Percentiles rank a stretch among this genome's conserved stretches.
These are phyloP conservation scores for Pogonocherus hispidulus DNA, from an alignment of 2,888 invertebrate species.

Conservation along the genomic window DNA sequence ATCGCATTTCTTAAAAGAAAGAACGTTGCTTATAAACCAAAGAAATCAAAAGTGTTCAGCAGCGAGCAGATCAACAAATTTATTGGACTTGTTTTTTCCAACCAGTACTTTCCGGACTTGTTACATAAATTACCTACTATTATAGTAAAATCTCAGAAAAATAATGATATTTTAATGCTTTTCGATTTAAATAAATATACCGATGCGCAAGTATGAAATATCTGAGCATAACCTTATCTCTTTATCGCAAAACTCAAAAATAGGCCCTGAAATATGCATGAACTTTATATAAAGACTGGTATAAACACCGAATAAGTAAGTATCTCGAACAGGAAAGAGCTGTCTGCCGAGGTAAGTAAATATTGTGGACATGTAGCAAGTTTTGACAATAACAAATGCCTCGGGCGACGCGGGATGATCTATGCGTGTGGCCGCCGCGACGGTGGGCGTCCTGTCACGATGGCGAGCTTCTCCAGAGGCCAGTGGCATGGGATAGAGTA, in stretches of 20 bases:
- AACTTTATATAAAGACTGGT: conserved; percentile 10
- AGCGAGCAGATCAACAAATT: too few species aligned
- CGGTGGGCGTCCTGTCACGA: conserved; percentile 55
- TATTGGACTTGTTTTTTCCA: too few species aligned
- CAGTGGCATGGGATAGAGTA: neutral
- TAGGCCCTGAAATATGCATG: conserved; percentile 30
- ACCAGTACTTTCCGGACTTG: too few species aligned
- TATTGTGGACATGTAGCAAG: conserved; percentile 46
- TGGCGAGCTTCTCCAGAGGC: conserved; percentile 28
- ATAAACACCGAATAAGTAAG: conserved; percentile 28
- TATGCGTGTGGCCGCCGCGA: conserved; percentile 61
- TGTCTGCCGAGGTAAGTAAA: conserved; percentile 48
- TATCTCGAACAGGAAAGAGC: conserved; percentile 50
- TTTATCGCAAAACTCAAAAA: conserved; percentile 20
- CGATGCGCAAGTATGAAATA: conserved; percentile 8
- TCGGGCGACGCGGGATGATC: conserved; percentile 55
- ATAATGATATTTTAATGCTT: too few species aligned
- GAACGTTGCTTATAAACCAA: too few species aligned
- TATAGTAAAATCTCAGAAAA: too few species aligned
- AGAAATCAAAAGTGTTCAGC: too few species aligned
- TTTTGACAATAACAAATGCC: conserved; percentile 54
- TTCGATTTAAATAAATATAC: too few species aligned
- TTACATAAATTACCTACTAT: too few species aligned
- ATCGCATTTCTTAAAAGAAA: too few species aligned
- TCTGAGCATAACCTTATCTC: too few species aligned